Evolutionary conservation across 2,797 vertebrate species (phyloP).

Genomic region (Megaceryle alcyon): DNA sequence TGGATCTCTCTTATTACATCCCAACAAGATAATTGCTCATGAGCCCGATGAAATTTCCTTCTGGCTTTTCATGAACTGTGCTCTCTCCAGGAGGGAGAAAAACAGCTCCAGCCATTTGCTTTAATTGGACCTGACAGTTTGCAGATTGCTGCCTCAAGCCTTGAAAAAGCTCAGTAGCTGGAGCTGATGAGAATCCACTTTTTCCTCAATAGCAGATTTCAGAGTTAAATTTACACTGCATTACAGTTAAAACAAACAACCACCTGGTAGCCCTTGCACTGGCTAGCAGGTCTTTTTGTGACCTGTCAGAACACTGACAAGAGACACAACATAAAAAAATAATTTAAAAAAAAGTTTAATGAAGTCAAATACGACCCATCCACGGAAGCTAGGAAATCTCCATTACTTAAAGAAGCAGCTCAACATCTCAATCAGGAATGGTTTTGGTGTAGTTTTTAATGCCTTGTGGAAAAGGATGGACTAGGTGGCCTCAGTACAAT

Average conservation of each 20-base stretch:
- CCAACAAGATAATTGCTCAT: constrained; percentile 59
- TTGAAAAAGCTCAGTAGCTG: constrained; percentile 34
- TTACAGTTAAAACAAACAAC: not conserved
- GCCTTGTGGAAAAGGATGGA: not conserved
- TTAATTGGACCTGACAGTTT: constrained; percentile 66
- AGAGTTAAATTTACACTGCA: not conserved
- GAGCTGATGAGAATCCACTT: not conserved
- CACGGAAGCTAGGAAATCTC: not conserved
- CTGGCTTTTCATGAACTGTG: constrained; percentile 48
- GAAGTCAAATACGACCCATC: not conserved
- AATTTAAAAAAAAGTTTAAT: not conserved
- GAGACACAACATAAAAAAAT: not conserved
- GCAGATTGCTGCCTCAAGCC: constrained; percentile 62
- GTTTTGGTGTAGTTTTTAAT: not conserved
- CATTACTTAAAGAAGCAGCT: not conserved
- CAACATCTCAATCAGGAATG: not conserved
- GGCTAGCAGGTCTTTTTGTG: not conserved
- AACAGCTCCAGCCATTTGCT: constrained; percentile 56
- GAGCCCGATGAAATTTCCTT: constrained; percentile 48
- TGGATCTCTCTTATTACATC: constrained; percentile 14
- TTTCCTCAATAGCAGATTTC: constrained; percentile 23
- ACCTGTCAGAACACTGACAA: not conserved
- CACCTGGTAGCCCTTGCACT: not conserved
- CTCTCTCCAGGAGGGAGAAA: constrained; percentile 51
- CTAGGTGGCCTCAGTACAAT: not conserved